Conservation (phyloP, 2,797 vertebrate species). For the Anas capensis region DNA sequence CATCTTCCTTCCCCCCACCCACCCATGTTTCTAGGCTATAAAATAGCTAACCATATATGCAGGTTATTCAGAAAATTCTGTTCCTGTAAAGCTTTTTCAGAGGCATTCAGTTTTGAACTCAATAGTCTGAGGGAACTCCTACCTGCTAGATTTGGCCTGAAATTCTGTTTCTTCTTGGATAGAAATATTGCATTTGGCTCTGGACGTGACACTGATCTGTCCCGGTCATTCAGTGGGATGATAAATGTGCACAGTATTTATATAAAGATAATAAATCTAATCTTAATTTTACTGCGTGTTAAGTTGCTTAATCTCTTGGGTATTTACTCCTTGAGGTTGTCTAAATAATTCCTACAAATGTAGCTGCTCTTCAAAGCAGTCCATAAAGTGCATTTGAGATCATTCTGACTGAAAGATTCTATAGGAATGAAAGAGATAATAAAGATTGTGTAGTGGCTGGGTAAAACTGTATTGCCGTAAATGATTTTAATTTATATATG, state of each 20-base stretch:
- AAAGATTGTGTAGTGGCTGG: slow-evolving; percentile 3
- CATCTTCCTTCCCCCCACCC: neutral
- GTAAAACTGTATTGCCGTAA: slow-evolving; percentile 51
- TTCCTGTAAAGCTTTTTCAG: slow-evolving; percentile 32
- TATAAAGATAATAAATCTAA: neutral
- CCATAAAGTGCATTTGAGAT: slow-evolving; percentile 50
- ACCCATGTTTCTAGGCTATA: slow-evolving; percentile 13
- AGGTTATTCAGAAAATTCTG: slow-evolving; percentile 16
- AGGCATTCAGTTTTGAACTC: neutral
- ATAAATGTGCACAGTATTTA: slow-evolving; percentile 51
- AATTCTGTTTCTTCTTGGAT: slow-evolving; percentile 40
- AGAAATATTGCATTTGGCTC: slow-evolving; percentile 25
- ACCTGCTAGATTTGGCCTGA: slow-evolving; percentile 6
- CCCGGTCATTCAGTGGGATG: slow-evolving; percentile 13
- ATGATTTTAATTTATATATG: slow-evolving; percentile 49
- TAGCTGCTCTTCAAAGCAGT: slow-evolving; percentile 54
- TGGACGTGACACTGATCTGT: slow-evolving; percentile 18
- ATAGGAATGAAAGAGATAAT: neutral
- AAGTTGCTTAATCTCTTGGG: slow-evolving; percentile 50
- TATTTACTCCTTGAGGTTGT: slow-evolving; percentile 28
- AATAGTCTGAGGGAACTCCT: slow-evolving; percentile 13
- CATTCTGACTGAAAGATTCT: slow-evolving; percentile 25
- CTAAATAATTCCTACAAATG: slow-evolving; percentile 34
- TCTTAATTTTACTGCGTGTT: slow-evolving; percentile 16
- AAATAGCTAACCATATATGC: slow-evolving; percentile 12